Conservation (phyloP, 1,140 invertebrate species). For the Maniola jurtina region DNA sequence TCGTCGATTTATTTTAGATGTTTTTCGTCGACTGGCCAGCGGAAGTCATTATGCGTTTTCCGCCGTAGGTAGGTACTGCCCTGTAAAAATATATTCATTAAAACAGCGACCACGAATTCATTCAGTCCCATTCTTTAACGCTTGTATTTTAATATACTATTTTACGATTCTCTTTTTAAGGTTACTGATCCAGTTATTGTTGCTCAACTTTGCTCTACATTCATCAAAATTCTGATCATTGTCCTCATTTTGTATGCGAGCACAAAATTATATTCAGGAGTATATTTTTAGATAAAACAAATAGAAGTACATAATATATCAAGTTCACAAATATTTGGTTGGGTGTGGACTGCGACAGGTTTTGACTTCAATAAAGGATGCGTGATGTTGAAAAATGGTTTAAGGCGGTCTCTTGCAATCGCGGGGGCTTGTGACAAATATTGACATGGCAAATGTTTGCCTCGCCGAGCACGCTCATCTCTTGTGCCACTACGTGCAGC, state of each 20-base stretch:
- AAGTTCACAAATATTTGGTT: slow-evolving; percentile 1
- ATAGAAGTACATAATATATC: not conserved
- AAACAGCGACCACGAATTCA: slow-evolving; percentile 57
- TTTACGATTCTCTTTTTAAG: slow-evolving; percentile 18
- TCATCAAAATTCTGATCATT: not conserved
- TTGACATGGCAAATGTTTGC: slow-evolving; percentile 69
- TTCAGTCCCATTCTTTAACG: slow-evolving; percentile 38
- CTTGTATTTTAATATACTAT: slow-evolving; percentile 28
- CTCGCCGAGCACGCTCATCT: slow-evolving; percentile 53
- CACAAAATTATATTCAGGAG: not conserved
- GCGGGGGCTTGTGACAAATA: slow-evolving; percentile 67
- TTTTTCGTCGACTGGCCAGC: slow-evolving; percentile 62
- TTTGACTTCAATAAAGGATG: slow-evolving; percentile 17
- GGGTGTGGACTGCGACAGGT: not conserved
- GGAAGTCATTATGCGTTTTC: slow-evolving; percentile 76
- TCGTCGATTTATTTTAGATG: slow-evolving; percentile 60
- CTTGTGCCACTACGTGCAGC: slow-evolving; percentile 46
- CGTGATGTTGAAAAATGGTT: slow-evolving; percentile 17
- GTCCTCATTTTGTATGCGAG: not conserved
- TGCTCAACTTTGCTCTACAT: not conserved
- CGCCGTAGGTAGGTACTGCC: slow-evolving; percentile 59
- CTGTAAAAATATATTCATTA: slow-evolving; percentile 75
- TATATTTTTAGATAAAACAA: too few relatives aligned
- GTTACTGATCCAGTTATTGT: slow-evolving; percentile 18
- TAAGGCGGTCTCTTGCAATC: slow-evolving; percentile 42